phyloP scores from a whole-genome alignment of 2,113 vertebrate species.

The Austrofundulus limnaeus region DNA sequence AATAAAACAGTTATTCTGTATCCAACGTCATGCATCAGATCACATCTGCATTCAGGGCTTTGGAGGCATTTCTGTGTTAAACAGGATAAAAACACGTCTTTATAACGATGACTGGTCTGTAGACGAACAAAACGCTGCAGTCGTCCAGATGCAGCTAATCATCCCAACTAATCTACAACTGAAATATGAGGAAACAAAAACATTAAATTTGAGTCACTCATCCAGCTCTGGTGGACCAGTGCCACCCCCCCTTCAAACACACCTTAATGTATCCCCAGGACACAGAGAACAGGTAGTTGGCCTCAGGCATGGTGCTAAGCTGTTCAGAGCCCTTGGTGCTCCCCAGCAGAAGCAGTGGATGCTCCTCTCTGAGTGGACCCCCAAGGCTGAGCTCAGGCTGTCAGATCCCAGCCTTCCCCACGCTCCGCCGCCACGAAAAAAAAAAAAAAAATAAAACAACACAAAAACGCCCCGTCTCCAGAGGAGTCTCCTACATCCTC shows the following conservation, averaged over 20 bases:
- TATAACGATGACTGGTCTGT: not conserved
- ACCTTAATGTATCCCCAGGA: slow-evolving; percentile 99
- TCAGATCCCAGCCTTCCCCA: slow-evolving; percentile 3
- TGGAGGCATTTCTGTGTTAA: not conserved
- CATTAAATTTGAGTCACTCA: not conserved
- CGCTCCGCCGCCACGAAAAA: slow-evolving; percentile 17
- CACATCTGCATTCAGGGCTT: slow-evolving; percentile 28
- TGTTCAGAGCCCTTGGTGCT: slow-evolving; percentile 68
- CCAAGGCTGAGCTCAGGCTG: slow-evolving; percentile 54
- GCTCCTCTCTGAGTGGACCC: slow-evolving; percentile 79
- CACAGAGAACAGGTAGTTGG: slow-evolving; percentile 93
- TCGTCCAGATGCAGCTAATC: slow-evolving; percentile 3
- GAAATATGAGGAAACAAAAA: not conserved
- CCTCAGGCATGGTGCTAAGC: slow-evolving; percentile 93
- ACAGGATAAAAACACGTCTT: no score
- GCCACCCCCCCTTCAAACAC: no score
- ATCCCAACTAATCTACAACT: not conserved
- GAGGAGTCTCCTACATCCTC: slow-evolving; percentile 54
- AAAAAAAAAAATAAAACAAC: no score
- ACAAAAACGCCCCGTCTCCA: no score
- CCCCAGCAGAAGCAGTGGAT: slow-evolving; percentile 71
- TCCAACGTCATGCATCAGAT: no score
- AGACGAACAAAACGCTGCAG: slow-evolving; percentile 12
- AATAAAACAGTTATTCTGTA: slow-evolving; percentile 41
- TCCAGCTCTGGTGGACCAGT: not conserved